Conservation (phyloP, 2,888 invertebrate genomes). For the Spatulosminthurus flaviceps region DNA sequence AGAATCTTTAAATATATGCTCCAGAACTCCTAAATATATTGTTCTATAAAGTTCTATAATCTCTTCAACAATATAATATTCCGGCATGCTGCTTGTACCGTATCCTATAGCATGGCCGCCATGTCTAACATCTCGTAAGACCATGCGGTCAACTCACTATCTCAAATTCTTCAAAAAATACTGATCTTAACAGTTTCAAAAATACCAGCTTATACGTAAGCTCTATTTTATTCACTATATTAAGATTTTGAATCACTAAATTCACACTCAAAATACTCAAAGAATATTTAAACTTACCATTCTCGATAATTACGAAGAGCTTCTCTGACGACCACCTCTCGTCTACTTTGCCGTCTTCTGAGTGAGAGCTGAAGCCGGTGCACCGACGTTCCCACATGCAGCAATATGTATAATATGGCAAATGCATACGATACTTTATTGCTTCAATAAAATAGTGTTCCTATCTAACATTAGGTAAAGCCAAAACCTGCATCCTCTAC, state of each 20-base stretch:
- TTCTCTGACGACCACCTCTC: neutral
- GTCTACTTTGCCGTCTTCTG: neutral
- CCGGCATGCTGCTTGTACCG: neutral
- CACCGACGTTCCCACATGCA: neutral
- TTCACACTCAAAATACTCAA: too few relatives aligned
- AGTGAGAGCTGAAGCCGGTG: neutral
- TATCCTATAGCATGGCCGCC: conserved; percentile 21
- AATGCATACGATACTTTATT: too few relatives aligned
- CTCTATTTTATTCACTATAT: too few relatives aligned
- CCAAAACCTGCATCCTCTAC: too few relatives aligned
- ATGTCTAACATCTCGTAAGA: neutral
- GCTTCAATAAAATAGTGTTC: too few relatives aligned
- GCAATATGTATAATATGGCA: too few relatives aligned
- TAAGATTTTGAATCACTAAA: neutral
- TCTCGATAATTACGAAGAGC: neutral
- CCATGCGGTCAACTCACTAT: neutral
- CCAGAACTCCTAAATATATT: neutral
- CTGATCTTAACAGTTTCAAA: too few relatives aligned
- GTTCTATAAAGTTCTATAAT: too few relatives aligned
- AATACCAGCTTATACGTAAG: neutral
- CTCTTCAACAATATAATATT: too few relatives aligned
- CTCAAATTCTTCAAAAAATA: too few relatives aligned
- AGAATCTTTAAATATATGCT: too few relatives aligned
- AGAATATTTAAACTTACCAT: conserved; percentile 6
- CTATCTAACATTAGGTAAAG: too few relatives aligned